Conservation (phyloP, 1,140 invertebrate species). For the Campodea augens region DNA sequence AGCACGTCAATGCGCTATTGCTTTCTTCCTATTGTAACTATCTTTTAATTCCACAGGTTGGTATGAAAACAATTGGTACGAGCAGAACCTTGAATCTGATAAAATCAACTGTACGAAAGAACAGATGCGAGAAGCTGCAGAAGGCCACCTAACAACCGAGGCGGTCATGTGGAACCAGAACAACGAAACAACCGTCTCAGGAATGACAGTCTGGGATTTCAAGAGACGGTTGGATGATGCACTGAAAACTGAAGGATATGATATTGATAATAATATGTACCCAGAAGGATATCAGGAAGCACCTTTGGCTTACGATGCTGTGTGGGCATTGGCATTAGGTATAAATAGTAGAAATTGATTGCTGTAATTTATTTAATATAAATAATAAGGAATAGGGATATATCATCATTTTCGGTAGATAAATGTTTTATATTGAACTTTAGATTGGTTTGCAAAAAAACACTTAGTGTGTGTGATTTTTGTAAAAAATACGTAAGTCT, state of each 20-base stretch:
- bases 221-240: constrained; percentile 47
- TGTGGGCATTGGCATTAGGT: constrained; percentile 91
- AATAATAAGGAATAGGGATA: too few relatives aligned
- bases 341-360: constrained; percentile 15
- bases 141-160: constrained; percentile 95
- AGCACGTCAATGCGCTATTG: too few relatives aligned
- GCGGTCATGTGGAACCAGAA: constrained; percentile 96
- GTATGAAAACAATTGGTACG: constrained; percentile 99
- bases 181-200: constrained; percentile 74
- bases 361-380: not conserved
- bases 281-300: constrained; percentile 95
- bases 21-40: too few relatives aligned
- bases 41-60: constrained; percentile 41
- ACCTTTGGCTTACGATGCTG: constrained; percentile 93
- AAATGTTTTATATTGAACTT: too few relatives aligned
- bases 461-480: too few relatives aligned
- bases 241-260: constrained; percentile 52
- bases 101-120: constrained; percentile 79
- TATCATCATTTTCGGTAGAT: too few relatives aligned
- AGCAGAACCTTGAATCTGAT: constrained; percentile 66
- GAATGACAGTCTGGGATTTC: constrained; percentile 52
- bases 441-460: too few relatives aligned
- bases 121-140: constrained; percentile 79
- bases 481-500: too few relatives aligned
- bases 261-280: too few relatives aligned